Percentiles rank a stretch among this genome's conserved stretches.
Evolutionary conservation across 1,140 invertebrate genomes (phyloP).

Genomic region (Caenorhabditis brenneri): DNA sequence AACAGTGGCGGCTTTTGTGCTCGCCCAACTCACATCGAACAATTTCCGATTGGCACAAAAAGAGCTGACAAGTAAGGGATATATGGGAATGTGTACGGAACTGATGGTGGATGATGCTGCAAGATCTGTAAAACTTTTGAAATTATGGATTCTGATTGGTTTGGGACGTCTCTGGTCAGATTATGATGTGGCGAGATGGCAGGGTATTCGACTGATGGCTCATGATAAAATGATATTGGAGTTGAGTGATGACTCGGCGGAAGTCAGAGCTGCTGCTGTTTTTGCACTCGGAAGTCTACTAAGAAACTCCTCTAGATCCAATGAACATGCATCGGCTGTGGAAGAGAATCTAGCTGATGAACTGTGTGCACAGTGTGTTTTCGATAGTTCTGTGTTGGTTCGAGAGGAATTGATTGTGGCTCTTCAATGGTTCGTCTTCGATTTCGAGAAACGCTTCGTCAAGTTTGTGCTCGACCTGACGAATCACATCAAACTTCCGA

Average conservation of each 20-base stretch:
- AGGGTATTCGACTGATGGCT: constrained; percentile 89
- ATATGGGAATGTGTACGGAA: constrained; percentile 65
- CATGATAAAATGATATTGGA: constrained; percentile 77
- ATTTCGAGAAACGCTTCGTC: constrained; percentile 65
- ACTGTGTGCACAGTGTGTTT: constrained; percentile 65
- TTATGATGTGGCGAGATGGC: constrained; percentile 91
- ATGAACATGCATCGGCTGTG: constrained; percentile 62
- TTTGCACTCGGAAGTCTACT: constrained; percentile 69
- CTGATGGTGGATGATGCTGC: constrained; percentile 59
- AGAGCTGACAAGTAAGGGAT: constrained; percentile 63
- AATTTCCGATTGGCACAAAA: constrained; percentile 66
- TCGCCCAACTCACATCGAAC: constrained; percentile 68
- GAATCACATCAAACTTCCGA: constrained; percentile 47
- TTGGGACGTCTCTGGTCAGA: constrained; percentile 91
- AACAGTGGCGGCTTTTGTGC: constrained; percentile 68
- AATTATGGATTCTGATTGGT: constrained; percentile 90
- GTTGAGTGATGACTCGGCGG: constrained; percentile 65
- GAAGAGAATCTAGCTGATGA: constrained; percentile 67
- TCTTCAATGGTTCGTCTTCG: constrained; percentile 67
- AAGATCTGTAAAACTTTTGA: constrained; percentile 73
- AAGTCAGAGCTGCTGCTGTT: constrained; percentile 69
- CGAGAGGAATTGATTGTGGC: constrained; percentile 66
- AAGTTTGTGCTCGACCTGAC: constrained; percentile 60
- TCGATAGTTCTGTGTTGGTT: constrained; percentile 66
- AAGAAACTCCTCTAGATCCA: constrained; percentile 62